These are phyloP conservation scores for Calypte anna DNA, from an alignment of 2,113 vertebrate genomes.

Conservation along the genomic window DNA sequence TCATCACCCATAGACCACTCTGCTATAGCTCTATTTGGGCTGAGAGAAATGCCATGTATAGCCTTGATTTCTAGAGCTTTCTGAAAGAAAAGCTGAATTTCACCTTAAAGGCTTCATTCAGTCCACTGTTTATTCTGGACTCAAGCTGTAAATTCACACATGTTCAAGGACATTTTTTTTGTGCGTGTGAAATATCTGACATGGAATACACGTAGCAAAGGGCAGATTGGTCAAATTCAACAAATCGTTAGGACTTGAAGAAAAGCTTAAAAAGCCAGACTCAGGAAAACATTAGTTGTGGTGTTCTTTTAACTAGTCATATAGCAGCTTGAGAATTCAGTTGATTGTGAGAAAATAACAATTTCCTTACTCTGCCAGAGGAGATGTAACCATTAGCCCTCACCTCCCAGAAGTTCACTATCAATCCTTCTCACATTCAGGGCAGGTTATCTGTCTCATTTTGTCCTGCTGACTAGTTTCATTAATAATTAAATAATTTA, in stretches of 20 bases:
- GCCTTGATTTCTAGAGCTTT: not conserved
- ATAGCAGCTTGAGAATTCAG: not conserved
- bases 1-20: not conserved
- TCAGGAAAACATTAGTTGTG: not conserved
- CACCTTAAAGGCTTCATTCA: constrained; percentile 16
- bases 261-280: not conserved
- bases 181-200: not conserved
- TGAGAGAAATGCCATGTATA: not conserved
- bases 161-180: not conserved
- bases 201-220: not conserved
- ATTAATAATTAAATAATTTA: not conserved
- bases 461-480: not conserved
- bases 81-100: constrained; percentile 11
- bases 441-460: not conserved
- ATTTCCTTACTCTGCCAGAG: not conserved
- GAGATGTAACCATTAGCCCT: not conserved
- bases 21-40: not conserved
- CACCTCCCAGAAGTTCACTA: not conserved
- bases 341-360: not conserved
- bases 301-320: not conserved
- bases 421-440: not conserved
- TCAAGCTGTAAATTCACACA: not conserved
- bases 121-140: not conserved
- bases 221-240: not conserved
- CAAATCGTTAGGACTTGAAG: not conserved